Percentiles rank a stretch among this genome's conserved stretches.
Evolutionary conservation across 2,113 vertebrate genomes (phyloP).

Genomic region (Pipa parva): DNA sequence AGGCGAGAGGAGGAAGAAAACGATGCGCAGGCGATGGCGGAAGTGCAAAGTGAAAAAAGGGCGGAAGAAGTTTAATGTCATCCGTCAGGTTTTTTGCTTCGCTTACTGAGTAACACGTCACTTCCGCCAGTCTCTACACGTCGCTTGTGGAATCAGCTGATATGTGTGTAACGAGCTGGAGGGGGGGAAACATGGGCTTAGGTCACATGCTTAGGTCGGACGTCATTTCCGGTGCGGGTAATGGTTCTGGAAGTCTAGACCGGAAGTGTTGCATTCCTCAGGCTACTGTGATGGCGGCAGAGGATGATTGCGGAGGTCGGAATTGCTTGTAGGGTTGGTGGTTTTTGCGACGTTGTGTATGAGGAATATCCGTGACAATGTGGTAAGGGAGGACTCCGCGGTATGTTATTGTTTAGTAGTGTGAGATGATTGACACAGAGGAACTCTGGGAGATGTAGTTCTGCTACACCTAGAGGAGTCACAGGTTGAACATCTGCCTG

Average conservation of each 20-base stretch:
- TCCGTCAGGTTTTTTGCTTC: too few relatives aligned
- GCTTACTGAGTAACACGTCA: neutral
- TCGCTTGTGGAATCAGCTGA: neutral
- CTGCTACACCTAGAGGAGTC: too few relatives aligned
- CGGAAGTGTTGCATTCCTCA: slow-evolving; percentile 10
- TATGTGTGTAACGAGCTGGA: neutral
- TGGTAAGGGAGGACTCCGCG: neutral
- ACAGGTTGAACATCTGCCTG: too few relatives aligned
- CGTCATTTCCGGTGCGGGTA: slow-evolving; percentile 9
- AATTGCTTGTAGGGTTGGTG: neutral
- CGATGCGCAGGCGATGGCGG: slow-evolving; percentile 10
- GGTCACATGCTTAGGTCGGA: neutral
- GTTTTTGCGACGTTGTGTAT: neutral
- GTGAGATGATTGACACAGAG: too few relatives aligned
- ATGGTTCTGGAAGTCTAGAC: neutral
- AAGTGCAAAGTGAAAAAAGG: neutral
- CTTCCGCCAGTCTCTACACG: neutral
- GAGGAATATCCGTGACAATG: neutral
- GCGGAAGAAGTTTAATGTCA: slow-evolving; percentile 7
- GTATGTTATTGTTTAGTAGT: too few relatives aligned
- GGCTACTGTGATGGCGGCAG: slow-evolving; percentile 18
- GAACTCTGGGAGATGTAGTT: too few relatives aligned
- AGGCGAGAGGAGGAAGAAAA: neutral
- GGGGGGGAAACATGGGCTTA: neutral
- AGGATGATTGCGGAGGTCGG: neutral